phyloP scores from a whole-genome alignment of 1,140 invertebrate species.

The Drosophila kanapiae region DNA sequence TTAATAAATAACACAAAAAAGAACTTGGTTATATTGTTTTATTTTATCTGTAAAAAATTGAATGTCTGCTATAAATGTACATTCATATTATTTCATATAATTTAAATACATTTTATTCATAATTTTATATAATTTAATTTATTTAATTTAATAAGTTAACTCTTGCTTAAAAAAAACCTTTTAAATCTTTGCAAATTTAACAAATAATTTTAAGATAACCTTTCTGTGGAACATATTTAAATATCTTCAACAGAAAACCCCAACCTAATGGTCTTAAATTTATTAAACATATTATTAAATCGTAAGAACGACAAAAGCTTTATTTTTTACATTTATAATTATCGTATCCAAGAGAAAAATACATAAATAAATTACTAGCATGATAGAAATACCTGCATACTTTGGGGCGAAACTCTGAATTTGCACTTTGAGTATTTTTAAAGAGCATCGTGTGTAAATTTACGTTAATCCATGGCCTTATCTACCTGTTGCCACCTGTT shows the following conservation, averaged over 20 bases:
- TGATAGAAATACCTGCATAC: not conserved
- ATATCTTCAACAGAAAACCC: not conserved
- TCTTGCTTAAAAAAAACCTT: too few species aligned
- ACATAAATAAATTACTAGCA: not conserved
- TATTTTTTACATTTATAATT: not conserved
- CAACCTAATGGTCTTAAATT: not conserved
- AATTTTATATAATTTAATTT: too few species aligned
- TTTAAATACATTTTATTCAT: too few species aligned
- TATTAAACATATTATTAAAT: not conserved
- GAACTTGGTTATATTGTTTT: too few species aligned
- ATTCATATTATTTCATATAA: too few species aligned
- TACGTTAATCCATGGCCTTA: slow-evolving; percentile 9
- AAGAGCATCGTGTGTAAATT: slow-evolving; percentile 6
- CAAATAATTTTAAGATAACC: not conserved
- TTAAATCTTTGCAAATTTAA: too few species aligned
- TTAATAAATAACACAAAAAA: too few species aligned
- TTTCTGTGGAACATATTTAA: not conserved
- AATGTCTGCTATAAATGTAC: too few species aligned
- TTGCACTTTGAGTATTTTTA: not conserved
- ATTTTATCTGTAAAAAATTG: too few species aligned
- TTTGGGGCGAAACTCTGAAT: not conserved
- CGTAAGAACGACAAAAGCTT: not conserved
- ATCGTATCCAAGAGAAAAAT: not conserved
- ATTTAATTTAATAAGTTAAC: too few species aligned
- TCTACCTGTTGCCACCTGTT: slow-evolving; percentile 31